A percentile compares a stretch with the other conserved stretches of the same genome.
phyloP scores from a whole-genome alignment of 1,140 invertebrate genomes.

The Drosophila pectinifera region DNA sequence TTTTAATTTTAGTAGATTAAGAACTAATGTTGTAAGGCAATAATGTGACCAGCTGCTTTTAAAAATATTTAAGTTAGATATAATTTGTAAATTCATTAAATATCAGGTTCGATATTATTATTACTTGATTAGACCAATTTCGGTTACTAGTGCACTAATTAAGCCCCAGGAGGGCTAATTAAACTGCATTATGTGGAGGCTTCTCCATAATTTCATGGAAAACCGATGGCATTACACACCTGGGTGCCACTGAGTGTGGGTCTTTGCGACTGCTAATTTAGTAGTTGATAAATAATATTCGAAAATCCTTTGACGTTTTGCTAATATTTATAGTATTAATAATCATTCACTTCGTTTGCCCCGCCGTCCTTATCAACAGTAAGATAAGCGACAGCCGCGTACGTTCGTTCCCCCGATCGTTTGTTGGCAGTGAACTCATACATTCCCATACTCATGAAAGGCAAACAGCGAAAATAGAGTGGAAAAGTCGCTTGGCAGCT shows the following conservation, averaged over 20 bases:
- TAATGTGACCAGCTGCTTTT: too few species aligned
- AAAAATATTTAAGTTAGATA: too few species aligned
- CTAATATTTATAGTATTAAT: constrained; percentile 81
- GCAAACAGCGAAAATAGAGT: constrained; percentile 50
- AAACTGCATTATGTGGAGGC: background rate
- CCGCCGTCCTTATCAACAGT: constrained; percentile 57
- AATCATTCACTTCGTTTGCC: constrained; percentile 52
- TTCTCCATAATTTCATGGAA: constrained; percentile 2
- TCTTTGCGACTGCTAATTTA: constrained; percentile 34
- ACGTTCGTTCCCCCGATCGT: constrained; percentile 22
- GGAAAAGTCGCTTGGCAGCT: constrained; percentile 51
- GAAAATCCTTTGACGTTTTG: constrained; percentile 75
- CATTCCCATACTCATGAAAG: constrained; percentile 20
- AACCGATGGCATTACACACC: background rate
- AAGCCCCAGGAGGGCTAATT: background rate
- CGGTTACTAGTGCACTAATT: background rate
- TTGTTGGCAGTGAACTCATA: constrained; percentile 55
- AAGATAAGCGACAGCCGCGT: constrained; percentile 54
- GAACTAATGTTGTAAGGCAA: too few species aligned
- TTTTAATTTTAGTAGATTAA: too few species aligned
- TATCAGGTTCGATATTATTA: too few species aligned
- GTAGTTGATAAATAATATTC: constrained; percentile 64
- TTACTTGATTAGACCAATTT: too few species aligned
- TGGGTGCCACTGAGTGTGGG: constrained; percentile 9
- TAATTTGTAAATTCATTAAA: too few species aligned